phyloP scores from a whole-genome alignment of 1,140 invertebrate genomes.

The Drosophila pruinosa region DNA sequence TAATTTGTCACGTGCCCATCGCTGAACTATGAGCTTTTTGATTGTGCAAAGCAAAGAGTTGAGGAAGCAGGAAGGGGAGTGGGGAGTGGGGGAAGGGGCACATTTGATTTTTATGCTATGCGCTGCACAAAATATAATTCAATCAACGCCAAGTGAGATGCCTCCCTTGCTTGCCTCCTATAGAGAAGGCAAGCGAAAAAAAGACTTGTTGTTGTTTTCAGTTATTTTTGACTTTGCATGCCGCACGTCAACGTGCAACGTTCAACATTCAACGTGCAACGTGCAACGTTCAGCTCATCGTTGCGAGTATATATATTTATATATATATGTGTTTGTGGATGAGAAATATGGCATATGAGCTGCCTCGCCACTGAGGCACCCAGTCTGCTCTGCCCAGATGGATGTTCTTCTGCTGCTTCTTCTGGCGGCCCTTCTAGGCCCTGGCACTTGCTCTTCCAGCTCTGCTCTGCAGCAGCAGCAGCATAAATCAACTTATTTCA shows the following conservation, averaged over 20 bases:
- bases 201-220: conserved; percentile 24
- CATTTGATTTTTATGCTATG: conserved; percentile 77
- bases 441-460: conserved; percentile 11
- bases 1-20: conserved; percentile 49
- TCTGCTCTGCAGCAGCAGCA: conserved; percentile 48
- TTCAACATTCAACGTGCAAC: too few species aligned
- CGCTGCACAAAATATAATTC: conserved; percentile 79
- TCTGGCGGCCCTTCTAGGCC: neutral
- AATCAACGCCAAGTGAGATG: conserved; percentile 78
- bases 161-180: conserved; percentile 12
- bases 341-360: conserved; percentile 79
- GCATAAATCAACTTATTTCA: conserved; percentile 82
- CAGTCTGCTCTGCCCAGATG: conserved; percentile 53
- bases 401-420: conserved; percentile 35
- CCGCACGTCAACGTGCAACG: conserved; percentile 76
- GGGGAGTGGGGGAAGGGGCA: conserved; percentile 6
- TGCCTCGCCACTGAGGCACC: neutral
- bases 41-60: conserved; percentile 55
- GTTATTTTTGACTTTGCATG: conserved; percentile 79
- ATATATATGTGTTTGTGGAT: conserved; percentile 47
- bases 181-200: conserved; percentile 25
- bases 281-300: conserved; percentile 46
- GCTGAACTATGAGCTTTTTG: conserved; percentile 47
- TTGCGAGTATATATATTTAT: conserved; percentile 29
- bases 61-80: neutral